Percentiles rank a stretch among this genome's conserved stretches.
phyloP scores from a whole-genome alignment of 2,113 vertebrate genomes.

The Oncorhynchus masou region DNA sequence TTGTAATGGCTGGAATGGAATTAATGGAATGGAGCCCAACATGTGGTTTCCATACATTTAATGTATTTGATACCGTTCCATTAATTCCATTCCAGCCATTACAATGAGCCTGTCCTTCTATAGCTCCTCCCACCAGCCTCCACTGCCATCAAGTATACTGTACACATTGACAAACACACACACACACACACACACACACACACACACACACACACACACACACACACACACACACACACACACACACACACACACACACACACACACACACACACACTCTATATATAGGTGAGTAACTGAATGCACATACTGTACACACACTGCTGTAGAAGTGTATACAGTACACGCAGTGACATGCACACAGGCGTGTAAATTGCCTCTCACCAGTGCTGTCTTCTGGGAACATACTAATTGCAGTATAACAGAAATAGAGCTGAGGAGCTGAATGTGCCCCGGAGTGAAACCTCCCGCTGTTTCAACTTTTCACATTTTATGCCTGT shows the following conservation, averaged over 20 bases:
- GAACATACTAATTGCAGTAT: constrained; percentile 72
- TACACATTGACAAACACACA: constrained; percentile 1
- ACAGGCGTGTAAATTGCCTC: constrained; percentile 55
- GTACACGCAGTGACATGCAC: constrained; percentile 51
- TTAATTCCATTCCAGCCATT: neutral
- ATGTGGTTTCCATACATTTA: too few relatives aligned
- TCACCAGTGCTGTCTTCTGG: constrained; percentile 68
- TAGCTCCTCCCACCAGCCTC: too few relatives aligned
- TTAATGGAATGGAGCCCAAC: too few relatives aligned
- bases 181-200: neutral
- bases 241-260: neutral
- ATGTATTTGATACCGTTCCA: too few relatives aligned
- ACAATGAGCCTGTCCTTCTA: too few relatives aligned
- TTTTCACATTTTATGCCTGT: constrained; percentile 68
- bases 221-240: neutral
- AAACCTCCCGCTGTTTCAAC: constrained; percentile 66
- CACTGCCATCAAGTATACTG: neutral
- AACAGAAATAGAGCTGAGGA: constrained; percentile 75
- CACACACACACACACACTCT: neutral
- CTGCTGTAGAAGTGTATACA: constrained; percentile 25
- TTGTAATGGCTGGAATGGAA: too few relatives aligned
- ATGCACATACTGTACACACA: constrained; percentile 3
- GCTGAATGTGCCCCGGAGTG: constrained; percentile 64
- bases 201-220: neutral
- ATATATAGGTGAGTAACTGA: constrained; percentile 25